Conservation (phyloP, 2,888 invertebrate genomes). For the Icerya purchasi region DNA sequence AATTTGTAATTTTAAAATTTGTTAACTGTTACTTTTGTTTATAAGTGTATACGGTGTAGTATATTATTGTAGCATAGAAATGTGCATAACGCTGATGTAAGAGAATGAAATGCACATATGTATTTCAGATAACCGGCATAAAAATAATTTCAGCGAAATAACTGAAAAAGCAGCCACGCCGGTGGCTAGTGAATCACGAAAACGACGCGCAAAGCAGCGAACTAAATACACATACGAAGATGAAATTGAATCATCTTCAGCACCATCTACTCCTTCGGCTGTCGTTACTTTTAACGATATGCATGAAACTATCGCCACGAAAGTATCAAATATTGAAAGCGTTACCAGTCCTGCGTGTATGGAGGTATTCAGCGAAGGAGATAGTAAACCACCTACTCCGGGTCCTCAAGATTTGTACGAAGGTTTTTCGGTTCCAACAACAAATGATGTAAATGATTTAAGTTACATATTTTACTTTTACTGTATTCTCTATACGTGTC, state of each 20-base stretch:
- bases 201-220: too few species aligned
- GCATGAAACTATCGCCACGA: neutral
- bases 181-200: too few species aligned
- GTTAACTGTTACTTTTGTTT: too few species aligned
- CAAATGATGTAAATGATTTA: neutral
- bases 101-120: too few species aligned
- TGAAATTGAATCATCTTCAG: neutral
- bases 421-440: constrained; percentile 7
- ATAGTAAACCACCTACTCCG: constrained; percentile 12
- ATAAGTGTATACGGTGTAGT: too few species aligned
- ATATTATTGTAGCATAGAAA: too few species aligned
- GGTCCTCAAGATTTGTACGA: constrained; percentile 11
- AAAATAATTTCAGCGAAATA: too few species aligned
- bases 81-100: too few species aligned
- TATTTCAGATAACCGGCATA: too few species aligned
- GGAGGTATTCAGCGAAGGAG: constrained; percentile 9
- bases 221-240: too few species aligned
- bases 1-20: too few species aligned
- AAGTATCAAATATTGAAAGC: neutral
- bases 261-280: neutral
- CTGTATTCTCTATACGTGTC: neutral
- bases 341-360: neutral
- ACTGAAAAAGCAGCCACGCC: too few species aligned
- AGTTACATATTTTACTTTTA: neutral
- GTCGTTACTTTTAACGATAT: neutral